A percentile compares a stretch with the other conserved stretches of the same genome.
phyloP scores from a whole-genome alignment of 2,888 invertebrate species.

The Steinernema scapterisci region DNA sequence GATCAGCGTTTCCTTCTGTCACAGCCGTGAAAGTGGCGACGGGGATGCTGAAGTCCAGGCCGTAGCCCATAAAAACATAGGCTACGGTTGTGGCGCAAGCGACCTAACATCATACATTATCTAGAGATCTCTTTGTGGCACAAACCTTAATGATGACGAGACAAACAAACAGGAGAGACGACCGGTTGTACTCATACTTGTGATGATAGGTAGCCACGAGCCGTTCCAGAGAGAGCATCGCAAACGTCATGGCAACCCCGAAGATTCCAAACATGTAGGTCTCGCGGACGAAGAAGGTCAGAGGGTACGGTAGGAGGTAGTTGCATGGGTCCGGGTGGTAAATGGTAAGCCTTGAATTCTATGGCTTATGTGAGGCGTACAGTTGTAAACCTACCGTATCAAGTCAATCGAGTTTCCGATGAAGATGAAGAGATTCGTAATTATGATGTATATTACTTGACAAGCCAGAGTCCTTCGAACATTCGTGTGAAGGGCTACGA shows the following conservation, averaged over 20 bases:
- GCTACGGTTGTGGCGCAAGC: too few species aligned
- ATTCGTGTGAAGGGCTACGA: neutral
- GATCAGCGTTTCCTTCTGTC: neutral
- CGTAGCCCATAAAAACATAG: slow-evolving; percentile 1
- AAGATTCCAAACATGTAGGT: slow-evolving; percentile 19
- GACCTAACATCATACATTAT: neutral
- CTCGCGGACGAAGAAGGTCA: neutral
- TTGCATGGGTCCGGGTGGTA: slow-evolving; percentile 22
- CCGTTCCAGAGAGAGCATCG: slow-evolving; percentile 1
- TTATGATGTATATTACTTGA: slow-evolving; percentile 7
- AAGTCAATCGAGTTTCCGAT: slow-evolving; percentile 2
- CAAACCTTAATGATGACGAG: slow-evolving; percentile 7
- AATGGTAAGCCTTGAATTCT: neutral
- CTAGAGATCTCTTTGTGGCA: neutral
- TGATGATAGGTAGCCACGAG: neutral
- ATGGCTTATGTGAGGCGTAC: neutral
- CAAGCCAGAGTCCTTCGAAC: neutral
- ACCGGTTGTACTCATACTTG: slow-evolving; percentile 18
- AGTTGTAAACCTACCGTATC: neutral
- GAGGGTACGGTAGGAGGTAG: slow-evolving; percentile 9
- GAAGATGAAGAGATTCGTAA: neutral
- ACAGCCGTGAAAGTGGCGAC: slow-evolving; percentile 10
- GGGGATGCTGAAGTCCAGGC: neutral
- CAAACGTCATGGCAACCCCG: slow-evolving; percentile 5
- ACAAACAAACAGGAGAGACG: neutral